These are phyloP conservation scores for Tragelaphus imberbis DNA, from an alignment of 2,113 vertebrate genomes.

Conservation along the genomic window DNA sequence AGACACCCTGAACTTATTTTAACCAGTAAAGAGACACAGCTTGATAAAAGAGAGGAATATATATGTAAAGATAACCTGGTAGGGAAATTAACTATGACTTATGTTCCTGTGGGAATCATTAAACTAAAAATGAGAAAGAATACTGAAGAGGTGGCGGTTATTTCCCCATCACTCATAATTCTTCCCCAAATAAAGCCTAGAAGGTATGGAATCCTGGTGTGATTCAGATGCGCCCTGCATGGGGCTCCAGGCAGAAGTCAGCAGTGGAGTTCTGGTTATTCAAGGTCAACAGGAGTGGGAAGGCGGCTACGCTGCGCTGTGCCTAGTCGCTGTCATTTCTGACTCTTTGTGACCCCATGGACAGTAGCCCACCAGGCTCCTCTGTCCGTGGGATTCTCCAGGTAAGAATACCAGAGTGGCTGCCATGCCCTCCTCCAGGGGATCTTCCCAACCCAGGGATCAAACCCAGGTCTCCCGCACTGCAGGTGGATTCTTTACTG, in stretches of 20 bases:
- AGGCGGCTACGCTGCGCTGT: rapidly evolving
- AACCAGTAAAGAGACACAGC: background rate
- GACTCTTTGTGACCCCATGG: background rate
- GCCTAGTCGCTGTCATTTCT: rapidly evolving
- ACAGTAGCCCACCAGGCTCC: background rate
- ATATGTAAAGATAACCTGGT: background rate
- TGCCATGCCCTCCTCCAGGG: background rate
- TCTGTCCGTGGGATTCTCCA: background rate
- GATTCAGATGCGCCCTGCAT: background rate
- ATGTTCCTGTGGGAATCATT: background rate
- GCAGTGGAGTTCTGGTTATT: too few relatives aligned
- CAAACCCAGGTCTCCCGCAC: background rate
- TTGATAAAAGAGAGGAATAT: background rate
- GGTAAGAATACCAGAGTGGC: background rate
- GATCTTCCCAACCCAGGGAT: background rate
- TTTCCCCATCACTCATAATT: background rate
- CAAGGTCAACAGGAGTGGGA: background rate
- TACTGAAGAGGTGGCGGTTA: background rate
- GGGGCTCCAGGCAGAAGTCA: background rate
- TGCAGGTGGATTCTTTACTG: background rate
- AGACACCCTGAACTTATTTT: background rate
- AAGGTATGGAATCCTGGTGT: background rate
- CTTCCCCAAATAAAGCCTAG: background rate
- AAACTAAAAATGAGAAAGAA: background rate
- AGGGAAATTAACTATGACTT: background rate